Evolutionary conservation across 2,797 vertebrate genomes (phyloP).

Genomic region (Philypnodon macrostomus): DNA sequence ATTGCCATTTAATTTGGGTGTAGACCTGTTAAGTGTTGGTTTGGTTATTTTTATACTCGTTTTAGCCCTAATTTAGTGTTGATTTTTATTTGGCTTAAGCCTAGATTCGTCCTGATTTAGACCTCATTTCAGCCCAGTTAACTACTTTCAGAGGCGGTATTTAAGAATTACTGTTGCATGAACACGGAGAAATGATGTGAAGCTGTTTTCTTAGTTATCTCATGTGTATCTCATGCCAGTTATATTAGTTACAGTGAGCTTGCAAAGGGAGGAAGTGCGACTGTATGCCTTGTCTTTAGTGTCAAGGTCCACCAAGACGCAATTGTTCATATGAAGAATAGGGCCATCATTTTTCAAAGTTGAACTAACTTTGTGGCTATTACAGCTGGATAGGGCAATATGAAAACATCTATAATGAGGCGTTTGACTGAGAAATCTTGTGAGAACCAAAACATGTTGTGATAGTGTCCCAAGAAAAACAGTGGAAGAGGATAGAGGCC

Average conservation of each 20-base stretch:
- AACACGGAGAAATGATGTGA: slow-evolving; percentile 16
- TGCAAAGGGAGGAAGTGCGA: slow-evolving; percentile 33
- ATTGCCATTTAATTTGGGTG: no score
- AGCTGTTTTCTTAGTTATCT: slow-evolving; percentile 48
- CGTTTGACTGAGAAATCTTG: slow-evolving; percentile 6
- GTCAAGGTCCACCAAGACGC: slow-evolving; percentile 37
- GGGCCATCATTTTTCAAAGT: slow-evolving; percentile 38
- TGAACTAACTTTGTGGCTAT: slow-evolving; percentile 31
- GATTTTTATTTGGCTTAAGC: no score
- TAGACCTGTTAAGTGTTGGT: no score
- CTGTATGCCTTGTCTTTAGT: slow-evolving; percentile 23
- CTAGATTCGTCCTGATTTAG: no score
- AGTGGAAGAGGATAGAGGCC: slow-evolving; percentile 17
- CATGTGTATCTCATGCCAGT: slow-evolving; percentile 25
- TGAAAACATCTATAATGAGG: slow-evolving; percentile 2
- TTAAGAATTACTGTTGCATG: slow-evolving; percentile 6
- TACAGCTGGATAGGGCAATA: background rate
- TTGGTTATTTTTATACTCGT: no score
- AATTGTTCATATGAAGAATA: slow-evolving; percentile 39
- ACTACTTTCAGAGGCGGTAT: background rate
- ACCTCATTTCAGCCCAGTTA: no score
- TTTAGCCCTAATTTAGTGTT: no score
- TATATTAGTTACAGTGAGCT: slow-evolving; percentile 31
- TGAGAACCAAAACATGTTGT: background rate
- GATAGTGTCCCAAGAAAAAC: slow-evolving; percentile 7